These are phyloP conservation scores for Philopedon plagiatum DNA, from an alignment of 2,888 invertebrate species.

Conservation along the genomic window DNA sequence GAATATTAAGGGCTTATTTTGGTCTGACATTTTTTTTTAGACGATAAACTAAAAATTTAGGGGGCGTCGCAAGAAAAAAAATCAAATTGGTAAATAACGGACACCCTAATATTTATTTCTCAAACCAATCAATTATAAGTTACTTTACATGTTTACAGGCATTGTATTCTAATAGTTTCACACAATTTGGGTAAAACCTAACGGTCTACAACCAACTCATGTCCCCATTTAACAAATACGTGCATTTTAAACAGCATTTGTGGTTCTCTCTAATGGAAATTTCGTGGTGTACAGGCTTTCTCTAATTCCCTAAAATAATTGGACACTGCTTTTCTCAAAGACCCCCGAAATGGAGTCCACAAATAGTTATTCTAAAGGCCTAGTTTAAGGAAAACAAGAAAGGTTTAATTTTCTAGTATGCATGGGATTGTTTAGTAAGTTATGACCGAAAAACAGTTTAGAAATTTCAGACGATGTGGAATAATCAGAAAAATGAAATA, in stretches of 20 bases:
- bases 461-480: too few species aligned
- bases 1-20: too few species aligned
- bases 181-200: not conserved
- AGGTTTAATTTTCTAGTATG: too few species aligned
- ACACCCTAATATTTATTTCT: too few species aligned
- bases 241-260: conserved; percentile 14
- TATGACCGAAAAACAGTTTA: too few species aligned
- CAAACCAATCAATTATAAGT: not conserved
- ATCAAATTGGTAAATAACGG: too few species aligned
- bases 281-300: not conserved
- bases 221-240: conserved; percentile 9
- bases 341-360: not conserved
- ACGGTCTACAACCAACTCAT: conserved; percentile 10
- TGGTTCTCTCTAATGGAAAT: not conserved
- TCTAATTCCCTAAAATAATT: not conserved
- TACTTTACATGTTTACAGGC: not conserved
- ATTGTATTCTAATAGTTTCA: not conserved
- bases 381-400: too few species aligned
- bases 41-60: too few species aligned
- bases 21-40: too few species aligned
- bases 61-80: too few species aligned
- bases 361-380: not conserved
- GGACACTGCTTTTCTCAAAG: not conserved
- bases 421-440: too few species aligned
- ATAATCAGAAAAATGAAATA: too few species aligned